Conservation (phyloP, 2,888 invertebrate species). For the Sympetrum striolatum region DNA sequence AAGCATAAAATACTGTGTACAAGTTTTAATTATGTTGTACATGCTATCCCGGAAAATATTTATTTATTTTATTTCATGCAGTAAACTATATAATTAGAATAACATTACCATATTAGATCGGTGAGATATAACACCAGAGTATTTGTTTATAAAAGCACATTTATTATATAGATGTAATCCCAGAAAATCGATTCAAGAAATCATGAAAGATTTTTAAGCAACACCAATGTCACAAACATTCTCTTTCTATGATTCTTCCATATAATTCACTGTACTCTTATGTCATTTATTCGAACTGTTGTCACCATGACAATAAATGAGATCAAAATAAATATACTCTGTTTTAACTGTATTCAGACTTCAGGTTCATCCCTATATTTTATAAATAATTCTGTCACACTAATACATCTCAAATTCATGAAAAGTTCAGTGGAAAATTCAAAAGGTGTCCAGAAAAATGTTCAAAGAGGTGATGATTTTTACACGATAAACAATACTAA, state of each 20-base stretch:
- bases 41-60: slow-evolving; percentile 29
- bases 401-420: not conserved
- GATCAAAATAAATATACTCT: not conserved
- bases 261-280: not conserved
- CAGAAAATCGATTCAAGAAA: not conserved
- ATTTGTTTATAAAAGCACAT: slow-evolving; percentile 13
- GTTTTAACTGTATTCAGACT: not conserved
- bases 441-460: not conserved
- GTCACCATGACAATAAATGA: not conserved
- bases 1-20: slow-evolving; percentile 33
- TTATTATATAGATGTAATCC: not conserved
- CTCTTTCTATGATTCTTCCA: not conserved
- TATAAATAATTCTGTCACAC: not conserved
- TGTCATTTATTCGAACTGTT: not conserved
- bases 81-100: not conserved
- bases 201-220: not conserved
- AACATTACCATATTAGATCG: not conserved
- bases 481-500: not conserved
- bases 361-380: not conserved
- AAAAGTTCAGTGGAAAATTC: not conserved
- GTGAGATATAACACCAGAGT: not conserved
- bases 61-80: not conserved
- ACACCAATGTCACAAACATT: not conserved
- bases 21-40: slow-evolving; percentile 22
- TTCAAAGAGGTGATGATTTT: not conserved